Percentiles rank a stretch among this genome's conserved stretches.
These are phyloP conservation scores for Luehdorfia chinensis DNA, from an alignment of 1,140 invertebrate species.

Conservation along the genomic window DNA sequence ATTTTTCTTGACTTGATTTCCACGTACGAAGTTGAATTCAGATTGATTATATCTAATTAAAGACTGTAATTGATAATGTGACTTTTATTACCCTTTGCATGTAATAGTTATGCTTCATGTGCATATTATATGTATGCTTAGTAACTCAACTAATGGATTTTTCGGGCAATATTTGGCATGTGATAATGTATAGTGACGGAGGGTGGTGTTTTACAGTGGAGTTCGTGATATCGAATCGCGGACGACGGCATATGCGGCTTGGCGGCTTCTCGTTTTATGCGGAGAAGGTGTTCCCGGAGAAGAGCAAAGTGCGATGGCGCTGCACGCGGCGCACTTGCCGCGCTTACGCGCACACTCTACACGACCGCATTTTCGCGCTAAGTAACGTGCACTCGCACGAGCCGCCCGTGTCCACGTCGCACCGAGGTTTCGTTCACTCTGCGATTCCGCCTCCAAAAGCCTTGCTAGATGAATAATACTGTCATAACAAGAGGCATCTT, in stretches of 20 bases:
- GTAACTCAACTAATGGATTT: background rate
- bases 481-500: too few relatives aligned
- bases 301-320: conserved; percentile 73
- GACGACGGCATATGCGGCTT: conserved; percentile 70
- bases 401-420: conserved; percentile 38
- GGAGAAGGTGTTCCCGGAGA: conserved; percentile 74
- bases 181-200: conserved; percentile 40
- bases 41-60: too few relatives aligned
- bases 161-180: too few relatives aligned
- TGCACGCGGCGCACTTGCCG: conserved; percentile 74
- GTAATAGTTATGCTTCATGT: background rate
- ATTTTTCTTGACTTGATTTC: too few relatives aligned
- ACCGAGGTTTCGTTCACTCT: conserved; percentile 36
- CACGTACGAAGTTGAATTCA: too few relatives aligned
- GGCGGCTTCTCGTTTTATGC: conserved; percentile 74
- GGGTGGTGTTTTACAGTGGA: conserved; percentile 66
- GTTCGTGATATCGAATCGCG: conserved; percentile 75
- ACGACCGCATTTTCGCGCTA: conserved; percentile 72
- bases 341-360: conserved; percentile 72
- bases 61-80: background rate
- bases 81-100: conserved; percentile 3
- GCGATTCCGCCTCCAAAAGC: conserved; percentile 46
- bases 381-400: conserved; percentile 73
- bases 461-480: conserved; percentile 45
- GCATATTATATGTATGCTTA: conserved; percentile 11